A percentile compares a stretch with the other conserved stretches of the same genome.
These are phyloP conservation scores for Momotus momota DNA, from an alignment of 2,797 vertebrate genomes.

Conservation along the genomic window DNA sequence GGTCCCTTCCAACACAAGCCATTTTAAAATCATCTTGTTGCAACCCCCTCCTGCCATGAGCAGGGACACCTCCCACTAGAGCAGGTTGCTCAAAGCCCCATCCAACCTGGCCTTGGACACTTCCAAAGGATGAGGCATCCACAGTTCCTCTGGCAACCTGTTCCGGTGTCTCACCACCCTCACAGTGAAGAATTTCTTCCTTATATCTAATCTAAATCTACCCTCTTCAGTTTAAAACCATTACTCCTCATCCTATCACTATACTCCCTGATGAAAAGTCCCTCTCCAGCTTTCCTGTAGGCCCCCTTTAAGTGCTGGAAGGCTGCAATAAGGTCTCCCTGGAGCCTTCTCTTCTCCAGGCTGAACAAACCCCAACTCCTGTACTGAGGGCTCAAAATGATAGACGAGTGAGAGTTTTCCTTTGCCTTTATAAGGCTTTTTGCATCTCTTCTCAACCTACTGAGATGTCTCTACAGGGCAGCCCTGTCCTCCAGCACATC, in stretches of 20 bases:
- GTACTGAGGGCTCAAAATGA: background rate
- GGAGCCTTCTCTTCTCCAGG: background rate
- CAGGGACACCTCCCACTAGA: background rate
- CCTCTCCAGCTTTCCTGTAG: background rate
- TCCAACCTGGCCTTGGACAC: no score
- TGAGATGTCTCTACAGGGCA: background rate
- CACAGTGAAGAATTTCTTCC: no score
- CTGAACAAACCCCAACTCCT: background rate
- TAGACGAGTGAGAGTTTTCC: background rate
- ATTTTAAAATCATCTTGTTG: background rate
- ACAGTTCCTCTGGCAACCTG: no score
- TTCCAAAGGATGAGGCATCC: no score
- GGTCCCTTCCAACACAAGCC: no score
- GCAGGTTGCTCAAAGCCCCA: no score
- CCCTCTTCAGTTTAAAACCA: no score
- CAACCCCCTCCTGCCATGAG: background rate
- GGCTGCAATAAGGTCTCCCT: no score
- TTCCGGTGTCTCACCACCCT: no score
- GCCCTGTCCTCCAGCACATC: background rate
- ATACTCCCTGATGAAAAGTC: no score
- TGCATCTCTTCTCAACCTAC: background rate
- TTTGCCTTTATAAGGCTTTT: background rate
- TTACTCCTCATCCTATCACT: no score
- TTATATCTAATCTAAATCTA: no score
- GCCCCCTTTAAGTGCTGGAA: background rate